Conservation (phyloP, 2,888 invertebrate genomes). For the Amblyteles armatorius region DNA sequence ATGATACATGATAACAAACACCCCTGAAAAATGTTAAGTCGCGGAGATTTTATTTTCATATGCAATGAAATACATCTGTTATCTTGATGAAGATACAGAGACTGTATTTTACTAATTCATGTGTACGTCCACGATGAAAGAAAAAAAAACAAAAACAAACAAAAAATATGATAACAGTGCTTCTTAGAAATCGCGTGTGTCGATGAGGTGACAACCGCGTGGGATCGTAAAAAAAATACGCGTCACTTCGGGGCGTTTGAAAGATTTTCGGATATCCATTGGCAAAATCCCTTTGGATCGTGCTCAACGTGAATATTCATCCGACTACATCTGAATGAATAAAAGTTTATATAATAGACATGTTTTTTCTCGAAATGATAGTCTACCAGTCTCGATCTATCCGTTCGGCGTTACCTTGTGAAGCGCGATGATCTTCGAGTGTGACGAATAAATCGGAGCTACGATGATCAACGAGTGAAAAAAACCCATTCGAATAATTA, state of each 20-base stretch:
- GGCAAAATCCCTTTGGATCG: neutral
- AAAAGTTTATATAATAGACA: constrained; percentile 38
- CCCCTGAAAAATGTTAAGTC: constrained; percentile 58
- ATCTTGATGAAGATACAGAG: constrained; percentile 52
- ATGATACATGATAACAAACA: constrained; percentile 64
- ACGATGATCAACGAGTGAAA: too few relatives aligned
- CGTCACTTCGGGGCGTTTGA: constrained; percentile 17
- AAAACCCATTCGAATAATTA: constrained; percentile 58
- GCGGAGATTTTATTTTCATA: constrained; percentile 71
- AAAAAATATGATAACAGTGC: constrained; percentile 17
- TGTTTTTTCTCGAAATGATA: constrained; percentile 41
- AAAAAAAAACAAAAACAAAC: constrained; percentile 10
- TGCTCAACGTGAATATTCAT: neutral
- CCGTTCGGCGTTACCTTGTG: neutral
- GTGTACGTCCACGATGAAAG: constrained; percentile 27
- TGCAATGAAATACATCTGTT: constrained; percentile 61
- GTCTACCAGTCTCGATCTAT: neutral
- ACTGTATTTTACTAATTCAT: constrained; percentile 49
- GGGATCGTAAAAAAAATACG: neutral
- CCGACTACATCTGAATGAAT: neutral
- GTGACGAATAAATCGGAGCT: neutral
- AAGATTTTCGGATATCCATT: constrained; percentile 16
- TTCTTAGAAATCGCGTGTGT: neutral
- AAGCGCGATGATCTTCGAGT: neutral
- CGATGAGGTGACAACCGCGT: neutral